Base-by-base conservation (phyloP, 2,888 invertebrate genomes). In the Agrypnus murinus region DNA sequence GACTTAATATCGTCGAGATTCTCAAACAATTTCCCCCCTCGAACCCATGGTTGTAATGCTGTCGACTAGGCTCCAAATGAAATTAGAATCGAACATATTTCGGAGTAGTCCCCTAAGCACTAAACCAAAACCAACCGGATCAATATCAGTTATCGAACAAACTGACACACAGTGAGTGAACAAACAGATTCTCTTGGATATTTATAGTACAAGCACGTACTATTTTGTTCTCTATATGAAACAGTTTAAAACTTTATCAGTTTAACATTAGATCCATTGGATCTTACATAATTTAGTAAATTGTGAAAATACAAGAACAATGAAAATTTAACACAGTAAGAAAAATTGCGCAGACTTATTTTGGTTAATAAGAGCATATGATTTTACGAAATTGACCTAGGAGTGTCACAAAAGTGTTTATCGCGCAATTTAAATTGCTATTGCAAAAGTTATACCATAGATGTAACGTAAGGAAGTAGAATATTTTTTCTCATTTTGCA, bases 81-180 rank as follows among this genome's bases (percentile, higher is more conserved):
- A 43, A 46, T 60, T 60, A 60, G 40, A 60, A 60, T 60, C 58
- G 46, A 48, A 60, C 60, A 60, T 60, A 60, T 60, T 60, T 60
- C 60, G 32, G 32, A 40, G 60, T 32, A 46, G 45, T 60, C 60
- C 46, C n/a, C 60, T 60, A 45, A 60, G 43, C 58, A 40, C n/a
- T 45, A 25, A 32, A 45, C 15, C 46, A 45, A 60, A 60, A 60
- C 12, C 60, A 60, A 60, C 12, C 60, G 14, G 45, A 46, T 60
- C 60, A 17, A 45, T 60, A 34, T 9, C 45, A 60, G 60, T 60
- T 60, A 60, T 60, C 60, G 60, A 60, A 60, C 60, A 45, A 60
- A 60, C 45, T 40, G 31, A 40, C 45, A 60, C 12, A 45, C 10
- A 14, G 7, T 15, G 45, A 19, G 40, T 45, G 60, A 60, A 60